Conservation (phyloP, 2,888 invertebrate genomes). For the Keiferia lycopersicella region DNA sequence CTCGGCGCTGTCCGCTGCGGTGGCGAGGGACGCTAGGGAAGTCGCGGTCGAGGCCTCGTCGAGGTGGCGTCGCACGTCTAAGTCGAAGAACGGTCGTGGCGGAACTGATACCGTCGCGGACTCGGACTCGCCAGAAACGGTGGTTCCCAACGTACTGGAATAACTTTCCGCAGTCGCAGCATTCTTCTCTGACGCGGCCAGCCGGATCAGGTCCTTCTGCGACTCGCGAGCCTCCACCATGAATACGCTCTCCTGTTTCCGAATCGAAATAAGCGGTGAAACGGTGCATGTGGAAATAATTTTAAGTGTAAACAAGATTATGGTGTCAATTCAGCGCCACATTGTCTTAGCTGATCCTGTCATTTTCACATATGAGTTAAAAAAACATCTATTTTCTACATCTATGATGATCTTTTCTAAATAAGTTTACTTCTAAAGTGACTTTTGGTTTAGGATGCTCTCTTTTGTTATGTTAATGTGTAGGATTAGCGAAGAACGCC, state of each 20-base stretch:
- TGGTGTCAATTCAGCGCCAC: too few species aligned
- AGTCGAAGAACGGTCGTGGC: constrained; percentile 48
- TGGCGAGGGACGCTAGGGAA: constrained; percentile 78
- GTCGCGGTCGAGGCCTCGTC: constrained; percentile 75
- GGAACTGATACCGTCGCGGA: constrained; percentile 29
- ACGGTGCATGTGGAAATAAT: too few species aligned
- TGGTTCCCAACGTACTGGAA: constrained; percentile 31
- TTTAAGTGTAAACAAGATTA: too few species aligned
- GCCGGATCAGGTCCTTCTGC: constrained; percentile 82
- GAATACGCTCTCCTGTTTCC: constrained; percentile 88
- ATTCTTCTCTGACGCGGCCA: constrained; percentile 53
- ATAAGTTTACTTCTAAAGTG: too few species aligned
- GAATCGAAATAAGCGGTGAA: too few species aligned
- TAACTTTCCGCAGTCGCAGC: constrained; percentile 21
- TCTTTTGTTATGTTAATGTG: too few species aligned
- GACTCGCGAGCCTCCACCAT: constrained; percentile 89
- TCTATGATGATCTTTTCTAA: too few species aligned
- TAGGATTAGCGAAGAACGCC: too few species aligned
- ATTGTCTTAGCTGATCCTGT: too few species aligned
- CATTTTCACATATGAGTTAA: too few species aligned
- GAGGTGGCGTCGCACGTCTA: constrained; percentile 49
- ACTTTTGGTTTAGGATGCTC: too few species aligned
- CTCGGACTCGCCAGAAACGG: constrained; percentile 35
- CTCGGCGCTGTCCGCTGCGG: constrained; percentile 56
- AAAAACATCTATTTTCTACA: too few species aligned